phyloP scores from a whole-genome alignment of 2,888 invertebrate species.

The Drosophila anomalipes region DNA sequence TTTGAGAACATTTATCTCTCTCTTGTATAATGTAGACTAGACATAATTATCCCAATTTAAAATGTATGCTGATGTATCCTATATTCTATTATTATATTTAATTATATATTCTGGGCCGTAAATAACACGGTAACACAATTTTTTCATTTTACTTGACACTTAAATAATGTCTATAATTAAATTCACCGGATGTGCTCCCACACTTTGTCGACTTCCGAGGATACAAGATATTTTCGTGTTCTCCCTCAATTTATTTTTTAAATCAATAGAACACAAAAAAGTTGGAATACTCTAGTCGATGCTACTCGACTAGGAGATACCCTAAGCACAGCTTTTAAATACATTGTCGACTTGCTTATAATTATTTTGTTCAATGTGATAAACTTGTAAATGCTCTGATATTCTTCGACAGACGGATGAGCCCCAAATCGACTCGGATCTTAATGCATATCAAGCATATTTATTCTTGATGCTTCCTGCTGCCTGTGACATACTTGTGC shows the following conservation, averaged over 20 bases:
- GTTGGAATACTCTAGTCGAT: not conserved
- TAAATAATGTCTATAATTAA: not conserved
- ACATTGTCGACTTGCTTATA: not conserved
- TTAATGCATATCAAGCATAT: not conserved
- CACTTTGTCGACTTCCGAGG: not conserved
- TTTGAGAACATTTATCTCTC: not conserved
- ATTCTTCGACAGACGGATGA: not conserved
- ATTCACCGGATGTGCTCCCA: not conserved
- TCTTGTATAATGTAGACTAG: too few species aligned
- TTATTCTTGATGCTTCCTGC: not conserved
- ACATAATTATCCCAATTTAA: not conserved
- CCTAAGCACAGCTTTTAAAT: not conserved
- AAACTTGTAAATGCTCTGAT: not conserved
- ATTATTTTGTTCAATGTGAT: not conserved
- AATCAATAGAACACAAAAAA: not conserved
- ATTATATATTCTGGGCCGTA: not conserved
- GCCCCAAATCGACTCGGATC: not conserved
- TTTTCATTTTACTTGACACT: not conserved
- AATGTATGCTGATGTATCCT: not conserved
- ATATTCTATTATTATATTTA: not conserved
- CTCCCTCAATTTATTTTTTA: not conserved
- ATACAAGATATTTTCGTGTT: not conserved
- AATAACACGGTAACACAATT: not conserved
- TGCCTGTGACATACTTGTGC: not conserved
- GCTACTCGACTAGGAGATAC: not conserved